These are phyloP conservation scores for Drosophila yooni DNA, from an alignment of 2,888 invertebrate genomes.

Conservation along the genomic window DNA sequence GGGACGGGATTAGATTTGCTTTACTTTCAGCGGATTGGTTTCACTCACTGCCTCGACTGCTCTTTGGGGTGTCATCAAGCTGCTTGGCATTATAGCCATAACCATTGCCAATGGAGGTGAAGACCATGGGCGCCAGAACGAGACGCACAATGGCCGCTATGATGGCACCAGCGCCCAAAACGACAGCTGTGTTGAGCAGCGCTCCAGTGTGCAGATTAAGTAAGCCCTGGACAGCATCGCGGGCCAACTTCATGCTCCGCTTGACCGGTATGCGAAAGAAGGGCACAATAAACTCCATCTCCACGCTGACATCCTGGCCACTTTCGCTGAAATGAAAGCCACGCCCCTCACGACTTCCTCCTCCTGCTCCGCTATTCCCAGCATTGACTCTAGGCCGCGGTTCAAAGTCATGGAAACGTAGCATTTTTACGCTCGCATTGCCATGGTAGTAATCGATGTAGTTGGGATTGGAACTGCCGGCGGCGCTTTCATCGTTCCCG, in stretches of 20 bases:
- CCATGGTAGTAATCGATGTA: constrained; percentile 45
- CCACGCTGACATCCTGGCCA: constrained; percentile 84
- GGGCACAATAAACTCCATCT: constrained; percentile 87
- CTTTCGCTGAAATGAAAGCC: constrained; percentile 80
- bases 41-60: constrained; percentile 47
- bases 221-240: constrained; percentile 78
- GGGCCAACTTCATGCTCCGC: constrained; percentile 82
- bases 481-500: constrained; percentile 41
- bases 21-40: too few relatives aligned
- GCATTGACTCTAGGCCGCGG: constrained; percentile 49
- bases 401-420: constrained; percentile 80
- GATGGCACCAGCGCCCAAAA: constrained; percentile 86
- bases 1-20: neutral
- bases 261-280: constrained; percentile 87
- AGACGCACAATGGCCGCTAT: constrained; percentile 70
- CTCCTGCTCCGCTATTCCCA: neutral
- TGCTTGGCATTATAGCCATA: constrained; percentile 30
- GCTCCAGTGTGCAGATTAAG: constrained; percentile 87
- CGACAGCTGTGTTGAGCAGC: constrained; percentile 86
- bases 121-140: constrained; percentile 59
- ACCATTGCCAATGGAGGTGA: constrained; percentile 38
- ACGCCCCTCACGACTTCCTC: constrained; percentile 60
- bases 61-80: constrained; percentile 1
- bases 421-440: constrained; percentile 54
- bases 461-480: constrained; percentile 19